Evolutionary conservation across 2,888 invertebrate genomes (phyloP), one percentile per base, ranked within the genome.

Genomic region (Julus scanicus): DNA sequence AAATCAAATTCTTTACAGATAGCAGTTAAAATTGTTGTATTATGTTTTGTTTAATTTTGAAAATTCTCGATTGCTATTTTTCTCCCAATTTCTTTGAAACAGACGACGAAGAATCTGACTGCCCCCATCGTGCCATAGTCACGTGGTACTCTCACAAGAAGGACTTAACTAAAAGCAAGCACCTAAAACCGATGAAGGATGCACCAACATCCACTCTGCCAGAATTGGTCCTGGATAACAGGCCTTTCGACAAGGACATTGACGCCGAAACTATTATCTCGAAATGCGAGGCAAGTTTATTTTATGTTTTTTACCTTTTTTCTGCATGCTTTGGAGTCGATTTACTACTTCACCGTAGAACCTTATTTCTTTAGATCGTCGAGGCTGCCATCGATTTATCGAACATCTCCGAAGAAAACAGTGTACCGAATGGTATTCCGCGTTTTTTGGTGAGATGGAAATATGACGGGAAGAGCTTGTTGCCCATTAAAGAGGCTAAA

Each of bases 191-290:
- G 44, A 85, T 85, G 85, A 37, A 37, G 48, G 15, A 20, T 20
- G 1, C 9, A 2, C 85, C 85, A 40, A 85, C 39, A 40, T 1
- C 44, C 83, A 8, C n/a, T 20, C 44, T 83, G 20, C 83, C 57
- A 6, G 88, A 88, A 88, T 2, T 88, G 13, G 48, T 88, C 37
- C 17, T 71, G 6, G 84, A 88, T 20, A 29, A 29, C 48, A 44
- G 84, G 40, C 39, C n/a, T 5, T 88, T 20, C 29, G 88, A 71
- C 8, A 71, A 48, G 20, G 88, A 88, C 48, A 29, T 88, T 13
- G 88, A 88, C 20, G 88, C 84, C 0, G 88, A 88, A 53, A 88
- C 88, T 1, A 88, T 88, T n/a, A 84, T 88, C n/a, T 37, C 17
- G 1, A 88, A 80, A 88, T 83, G 83, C 49, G 17, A 83, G 87